Base-by-base conservation (phyloP, 2,113 vertebrate genomes). In the Sinosuthora webbiana region DNA sequence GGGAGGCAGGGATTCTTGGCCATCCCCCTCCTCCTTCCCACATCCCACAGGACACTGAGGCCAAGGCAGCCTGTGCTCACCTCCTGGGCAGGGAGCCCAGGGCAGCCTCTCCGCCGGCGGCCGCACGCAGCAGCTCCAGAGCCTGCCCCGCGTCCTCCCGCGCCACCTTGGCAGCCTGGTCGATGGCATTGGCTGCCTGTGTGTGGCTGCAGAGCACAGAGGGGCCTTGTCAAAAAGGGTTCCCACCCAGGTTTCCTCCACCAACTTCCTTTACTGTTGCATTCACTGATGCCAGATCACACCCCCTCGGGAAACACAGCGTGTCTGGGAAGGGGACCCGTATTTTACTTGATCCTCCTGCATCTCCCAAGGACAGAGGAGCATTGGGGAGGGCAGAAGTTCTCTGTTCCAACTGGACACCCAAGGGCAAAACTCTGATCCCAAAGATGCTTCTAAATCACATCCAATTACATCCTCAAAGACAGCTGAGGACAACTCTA, bases 121-220 rank as follows among this genome's bases (percentile, higher is more conserved):
- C 98, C 0, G 49, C 45, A 1, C 68, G 97, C 35, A 98, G 90
- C 93, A 99, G 91, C 22, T 70, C 94, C 88, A 98, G 92, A 0
- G 97, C 98, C 70, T 98, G 97, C 86, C 85, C n/a, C 0, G 98
- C 97, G 2, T 98, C 98, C 1, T 94, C 94, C 78, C 93, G 89
- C 0, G 98, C 98, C 2, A 71, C 96, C 55, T 56, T 93, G 4
- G 97, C 95, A 0, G 93, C 98, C 27, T 64, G 96, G 35, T 98
- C 97, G 8, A 99, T 96, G 9, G 49, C 45, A 27, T 47, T 94
- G 13, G 99, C 98, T 0, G 97, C 96, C 7, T 94, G 96, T 3
- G 90, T 41, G 12, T 99, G 99, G 87, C 99, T 99, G 95, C 62
- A 85, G 95, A 15, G 74, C 59, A 88, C 42, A 39, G 44, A 69